Conservation (phyloP, 2,888 invertebrate genomes). For the Synergus laeviventris region DNA sequence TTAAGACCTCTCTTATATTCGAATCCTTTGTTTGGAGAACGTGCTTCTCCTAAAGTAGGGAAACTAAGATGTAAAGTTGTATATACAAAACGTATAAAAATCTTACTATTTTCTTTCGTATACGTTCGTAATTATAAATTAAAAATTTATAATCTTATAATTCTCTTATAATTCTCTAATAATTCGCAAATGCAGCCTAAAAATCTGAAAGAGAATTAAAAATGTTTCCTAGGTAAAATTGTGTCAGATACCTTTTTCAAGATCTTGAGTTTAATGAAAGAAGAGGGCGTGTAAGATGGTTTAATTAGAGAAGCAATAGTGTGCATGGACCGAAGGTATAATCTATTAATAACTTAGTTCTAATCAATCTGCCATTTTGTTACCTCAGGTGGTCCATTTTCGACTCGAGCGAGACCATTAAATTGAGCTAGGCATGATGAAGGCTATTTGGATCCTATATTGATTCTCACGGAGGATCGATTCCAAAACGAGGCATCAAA, state of each 20-base stretch:
- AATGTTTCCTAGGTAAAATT: no score
- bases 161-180: no score
- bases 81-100: no score
- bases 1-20: constrained; percentile 18
- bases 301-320: not conserved
- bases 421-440: not conserved
- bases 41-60: constrained; percentile 4
- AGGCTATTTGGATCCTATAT: constrained; percentile 15
- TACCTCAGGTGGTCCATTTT: constrained; percentile 15
- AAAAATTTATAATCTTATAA: no score
- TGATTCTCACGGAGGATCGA: constrained; percentile 25
- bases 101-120: no score
- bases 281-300: not conserved
- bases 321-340: not conserved
- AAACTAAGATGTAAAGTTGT: not conserved
- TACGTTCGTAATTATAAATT: no score
- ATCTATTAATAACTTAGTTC: not conserved
- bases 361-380: constrained; percentile 15
- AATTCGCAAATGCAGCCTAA: no score
- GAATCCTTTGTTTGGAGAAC: constrained; percentile 32
- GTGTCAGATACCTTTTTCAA: no score
- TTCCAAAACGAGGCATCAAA: not conserved
- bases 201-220: no score
- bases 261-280: not conserved
- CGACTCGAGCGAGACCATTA: not conserved